These are phyloP conservation scores for Palloptera scutellata DNA, from an alignment of 2,888 invertebrate genomes.

Conservation along the genomic window DNA sequence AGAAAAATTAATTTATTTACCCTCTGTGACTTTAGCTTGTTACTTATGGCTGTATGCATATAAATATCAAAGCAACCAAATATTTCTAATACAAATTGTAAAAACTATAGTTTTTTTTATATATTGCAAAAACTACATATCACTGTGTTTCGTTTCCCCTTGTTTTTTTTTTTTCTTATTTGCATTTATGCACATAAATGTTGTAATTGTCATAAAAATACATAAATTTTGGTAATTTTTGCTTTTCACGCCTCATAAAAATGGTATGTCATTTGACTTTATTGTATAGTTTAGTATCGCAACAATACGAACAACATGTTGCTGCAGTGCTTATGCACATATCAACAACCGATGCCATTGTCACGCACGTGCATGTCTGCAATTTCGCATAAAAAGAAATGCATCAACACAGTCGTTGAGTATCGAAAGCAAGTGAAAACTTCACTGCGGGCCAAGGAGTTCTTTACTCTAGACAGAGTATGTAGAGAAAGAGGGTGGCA, in stretches of 20 bases:
- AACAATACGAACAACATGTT: background rate
- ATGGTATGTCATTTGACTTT: constrained; percentile 34
- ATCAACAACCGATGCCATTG: too few species aligned
- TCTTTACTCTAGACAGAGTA: too few species aligned
- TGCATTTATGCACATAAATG: background rate
- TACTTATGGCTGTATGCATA: background rate
- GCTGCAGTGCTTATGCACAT: background rate
- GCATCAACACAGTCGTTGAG: too few species aligned
- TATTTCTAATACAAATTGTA: background rate
- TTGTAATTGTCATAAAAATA: constrained; percentile 25
- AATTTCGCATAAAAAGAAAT: too few species aligned
- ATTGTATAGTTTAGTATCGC: constrained; percentile 19
- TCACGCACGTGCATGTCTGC: too few species aligned
- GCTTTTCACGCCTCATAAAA: constrained; percentile 39
- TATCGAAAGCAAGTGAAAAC: too few species aligned
- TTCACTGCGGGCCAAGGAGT: too few species aligned
- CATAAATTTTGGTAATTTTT: constrained; percentile 31
- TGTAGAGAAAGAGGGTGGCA: too few species aligned
- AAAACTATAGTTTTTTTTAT: constrained; percentile 11
- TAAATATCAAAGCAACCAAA: background rate
- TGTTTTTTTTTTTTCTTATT: background rate
- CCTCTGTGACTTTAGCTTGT: background rate
- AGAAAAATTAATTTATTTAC: constrained; percentile 26
- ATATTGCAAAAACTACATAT: constrained; percentile 6
- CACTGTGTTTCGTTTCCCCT: background rate